These are phyloP conservation scores for Nycticryphes semicollaris DNA, from an alignment of 2,113 vertebrate species.

Conservation along the genomic window DNA sequence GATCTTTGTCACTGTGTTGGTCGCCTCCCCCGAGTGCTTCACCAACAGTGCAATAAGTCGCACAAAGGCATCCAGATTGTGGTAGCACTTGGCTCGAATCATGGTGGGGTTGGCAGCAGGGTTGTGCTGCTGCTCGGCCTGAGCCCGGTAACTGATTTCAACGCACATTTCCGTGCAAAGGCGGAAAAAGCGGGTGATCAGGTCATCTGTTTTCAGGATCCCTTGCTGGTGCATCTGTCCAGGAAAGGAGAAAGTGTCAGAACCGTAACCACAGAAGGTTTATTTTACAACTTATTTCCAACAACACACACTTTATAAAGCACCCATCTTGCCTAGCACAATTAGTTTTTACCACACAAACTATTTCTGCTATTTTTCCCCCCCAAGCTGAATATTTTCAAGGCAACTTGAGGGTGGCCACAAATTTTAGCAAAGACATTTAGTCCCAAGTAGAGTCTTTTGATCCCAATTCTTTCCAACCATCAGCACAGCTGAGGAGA, in stretches of 20 bases:
- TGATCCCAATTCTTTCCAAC: neutral
- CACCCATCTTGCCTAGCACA: neutral
- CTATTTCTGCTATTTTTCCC: neutral
- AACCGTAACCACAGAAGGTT: neutral
- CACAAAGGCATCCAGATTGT: constrained; percentile 97
- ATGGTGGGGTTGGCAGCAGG: constrained; percentile 96
- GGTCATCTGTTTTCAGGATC: constrained; percentile 96
- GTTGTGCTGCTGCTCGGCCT: constrained; percentile 97
- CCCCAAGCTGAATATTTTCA: neutral
- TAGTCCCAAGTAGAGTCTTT: neutral
- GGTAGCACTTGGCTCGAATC: constrained; percentile 98
- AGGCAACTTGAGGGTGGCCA: neutral
- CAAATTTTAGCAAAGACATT: neutral
- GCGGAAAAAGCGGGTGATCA: constrained; percentile 97
- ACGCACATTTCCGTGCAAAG: constrained; percentile 99
- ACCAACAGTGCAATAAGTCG: constrained; percentile 95
- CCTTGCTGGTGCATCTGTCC: constrained; percentile 98
- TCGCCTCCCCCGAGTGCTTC: constrained; percentile 98
- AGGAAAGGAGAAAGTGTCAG: neutral
- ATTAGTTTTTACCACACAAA: neutral
- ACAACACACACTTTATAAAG: neutral
- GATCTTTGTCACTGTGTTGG: constrained; percentile 98
- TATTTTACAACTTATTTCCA: neutral
- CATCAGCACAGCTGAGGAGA: neutral
- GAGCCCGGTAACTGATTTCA: constrained; percentile 97